Base-by-base conservation (phyloP, 2,797 vertebrate genomes). In the Rhincodon typus region DNA sequence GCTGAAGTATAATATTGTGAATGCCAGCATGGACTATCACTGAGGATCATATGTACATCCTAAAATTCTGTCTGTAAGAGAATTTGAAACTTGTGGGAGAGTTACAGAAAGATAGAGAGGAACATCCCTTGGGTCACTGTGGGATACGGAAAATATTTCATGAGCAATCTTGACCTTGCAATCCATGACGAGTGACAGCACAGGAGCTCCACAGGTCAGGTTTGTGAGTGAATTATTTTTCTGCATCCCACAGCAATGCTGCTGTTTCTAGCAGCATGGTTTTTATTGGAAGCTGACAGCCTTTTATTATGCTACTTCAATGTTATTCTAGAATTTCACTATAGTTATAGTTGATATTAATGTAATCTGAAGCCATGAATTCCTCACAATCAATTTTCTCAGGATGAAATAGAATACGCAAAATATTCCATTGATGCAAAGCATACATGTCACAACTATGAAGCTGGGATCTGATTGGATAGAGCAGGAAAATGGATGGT, bases 121-220 rank as follows among this genome's bases (percentile, higher is more conserved):
- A 10, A 50, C 72, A 72, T 50, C 67, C 67, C 67, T 74, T 15
- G 70, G 46, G 94, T 94, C 69, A 77, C 46, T 53, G 94, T 10
- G 46, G 94, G 70, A 77, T 74, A 74, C 17, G 70, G 46, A 94
- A 94, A 94, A 74, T 34, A 94, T 74, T 94, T 27, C 94, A 74
- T 53, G 94, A 94, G 27, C 70, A 34, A 74, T 94, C 70, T 50
- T 94, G 94, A 94, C 94, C 70, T 94, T n/a, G 70, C 17, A 74
- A 94, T 94, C 30, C 42, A 77, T 21, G 46, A 74, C 25, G 3
- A 74, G 94, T 74, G 70, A 30, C 70, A 74, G 69, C 46, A 72
- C 53, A 70, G 17, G 27, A 94, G 69, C 74, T 94, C 57, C 53
- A 42, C 27, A 13, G 46, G 42, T 72, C 42, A 42, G 70, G 70